A percentile compares a stretch with the other conserved stretches of the same genome.
phyloP scores from a whole-genome alignment of 2,797 vertebrate genomes.

The Eremophila alpestris region DNA sequence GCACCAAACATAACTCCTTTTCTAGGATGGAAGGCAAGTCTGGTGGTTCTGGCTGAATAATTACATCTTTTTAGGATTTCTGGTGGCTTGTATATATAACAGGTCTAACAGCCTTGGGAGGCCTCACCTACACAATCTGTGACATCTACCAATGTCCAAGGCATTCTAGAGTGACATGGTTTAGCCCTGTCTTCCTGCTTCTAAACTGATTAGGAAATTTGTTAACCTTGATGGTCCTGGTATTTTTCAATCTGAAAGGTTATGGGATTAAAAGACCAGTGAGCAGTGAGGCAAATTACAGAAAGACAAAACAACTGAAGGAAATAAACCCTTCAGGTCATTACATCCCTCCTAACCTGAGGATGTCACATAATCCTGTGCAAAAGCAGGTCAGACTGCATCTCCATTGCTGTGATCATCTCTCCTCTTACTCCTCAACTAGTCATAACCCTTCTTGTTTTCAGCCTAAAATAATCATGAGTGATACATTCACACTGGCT shows the following conservation, averaged over 20 bases:
- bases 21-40: not conserved
- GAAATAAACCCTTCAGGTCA: not conserved
- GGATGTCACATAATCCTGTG: not conserved
- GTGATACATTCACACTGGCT: not conserved
- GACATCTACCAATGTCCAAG: not conserved
- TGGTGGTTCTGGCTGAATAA: not conserved
- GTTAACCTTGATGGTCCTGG: not conserved
- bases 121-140: not conserved
- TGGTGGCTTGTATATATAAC: not conserved
- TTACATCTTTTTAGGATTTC: not conserved
- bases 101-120: not conserved
- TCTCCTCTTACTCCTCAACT: not conserved
- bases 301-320: not conserved
- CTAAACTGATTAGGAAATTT: not conserved
- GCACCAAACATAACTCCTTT: not conserved
- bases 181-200: not conserved
- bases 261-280: not conserved
- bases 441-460: not conserved
- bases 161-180: not conserved
- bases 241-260: not conserved
- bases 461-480: not conserved
- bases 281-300: not conserved
- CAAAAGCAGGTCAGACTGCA: not conserved
- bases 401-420: not conserved
- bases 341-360: not conserved